Percentiles rank a stretch among this genome's conserved stretches.
Evolutionary conservation across 2,888 invertebrate genomes (phyloP).

Genomic region (Tineola bisselliella): DNA sequence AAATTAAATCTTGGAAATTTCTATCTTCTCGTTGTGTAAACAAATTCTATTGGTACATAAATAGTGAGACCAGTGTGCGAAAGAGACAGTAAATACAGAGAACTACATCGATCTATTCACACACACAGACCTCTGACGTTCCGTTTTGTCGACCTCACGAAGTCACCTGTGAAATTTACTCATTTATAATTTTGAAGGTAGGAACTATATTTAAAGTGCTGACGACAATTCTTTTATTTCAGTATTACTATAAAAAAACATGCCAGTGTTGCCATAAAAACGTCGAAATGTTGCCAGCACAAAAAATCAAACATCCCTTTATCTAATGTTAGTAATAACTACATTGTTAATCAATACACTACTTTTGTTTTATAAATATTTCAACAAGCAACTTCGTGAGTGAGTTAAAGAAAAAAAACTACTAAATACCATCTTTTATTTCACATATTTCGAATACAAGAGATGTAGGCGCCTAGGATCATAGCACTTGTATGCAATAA

Average conservation of each 20-base stretch:
- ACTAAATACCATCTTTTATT: background rate
- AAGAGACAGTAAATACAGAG: slow-evolving; percentile 56
- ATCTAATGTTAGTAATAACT: slow-evolving; percentile 21
- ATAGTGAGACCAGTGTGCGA: slow-evolving; percentile 32
- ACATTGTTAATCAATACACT: slow-evolving; percentile 3
- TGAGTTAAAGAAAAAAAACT: slow-evolving; percentile 23
- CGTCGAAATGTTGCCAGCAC: slow-evolving; percentile 21
- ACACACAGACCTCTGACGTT: slow-evolving; percentile 60
- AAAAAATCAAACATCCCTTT: slow-evolving; percentile 34
- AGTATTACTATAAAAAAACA: too few species aligned
- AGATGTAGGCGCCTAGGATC: too few species aligned
- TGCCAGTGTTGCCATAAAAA: background rate
- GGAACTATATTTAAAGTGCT: background rate
- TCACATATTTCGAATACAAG: too few species aligned
- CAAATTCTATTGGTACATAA: background rate
- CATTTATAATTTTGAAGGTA: background rate
- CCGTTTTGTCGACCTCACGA: slow-evolving; percentile 59
- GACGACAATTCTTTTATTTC: too few species aligned
- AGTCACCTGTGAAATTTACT: slow-evolving; percentile 60
- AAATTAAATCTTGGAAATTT: too few species aligned
- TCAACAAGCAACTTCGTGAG: slow-evolving; percentile 58
- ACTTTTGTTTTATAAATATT: background rate
- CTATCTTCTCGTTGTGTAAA: background rate
- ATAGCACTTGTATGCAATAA: background rate
- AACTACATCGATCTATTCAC: slow-evolving; percentile 64